Base-by-base conservation (phyloP, 2,888 invertebrate genomes). In the Drosophila austrosaltans region DNA sequence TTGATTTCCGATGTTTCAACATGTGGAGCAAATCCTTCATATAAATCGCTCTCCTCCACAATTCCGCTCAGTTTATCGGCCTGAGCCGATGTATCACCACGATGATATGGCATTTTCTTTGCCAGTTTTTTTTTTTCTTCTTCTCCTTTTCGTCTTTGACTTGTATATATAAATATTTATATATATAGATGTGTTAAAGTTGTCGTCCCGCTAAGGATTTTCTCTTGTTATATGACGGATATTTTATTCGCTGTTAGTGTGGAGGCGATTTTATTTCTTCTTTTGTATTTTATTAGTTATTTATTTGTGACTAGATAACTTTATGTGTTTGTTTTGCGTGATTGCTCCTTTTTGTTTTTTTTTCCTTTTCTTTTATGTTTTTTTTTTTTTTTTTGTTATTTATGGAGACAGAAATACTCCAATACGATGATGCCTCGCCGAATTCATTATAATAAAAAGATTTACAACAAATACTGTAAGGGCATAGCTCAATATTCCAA, bases 1-100 rank as follows among this genome's bases (percentile, higher is more conserved):
- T 95, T 95, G 86, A 97, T 96, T 87, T 96, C 96, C 76, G 95
- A 94, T 64, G 96, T 95, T 92, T 97, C 97, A 77, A 97, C 97
- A 92, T 96, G 95, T 69, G 96, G 95, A 76, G 96, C 96, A 92
- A 96, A 97, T 69, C 95, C 96, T 93, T 96, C 96, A 88, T 96
- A 95, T 89, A 95, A 93, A 92, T 96, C 96, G 79, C 94, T 94
- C 93, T 95, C 95, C 93, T 96, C 96, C 93, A 95, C 95, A 92
- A 95, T 94, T 84, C 95, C 95, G 83, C 95, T 95, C 93, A 96
- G 93, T 94, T 95, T 95, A 90, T 95, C 95, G 93, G 94, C 94
- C 82, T 91, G 92, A 65, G 91, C 90, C 89, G 92, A 90, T 69
- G 92, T 83, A 76, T 90, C 89, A 66, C 87, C 91, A 71, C 92